Base-by-base conservation (phyloP, 2,888 invertebrate genomes). In the Frankliniella intonsa region DNA sequence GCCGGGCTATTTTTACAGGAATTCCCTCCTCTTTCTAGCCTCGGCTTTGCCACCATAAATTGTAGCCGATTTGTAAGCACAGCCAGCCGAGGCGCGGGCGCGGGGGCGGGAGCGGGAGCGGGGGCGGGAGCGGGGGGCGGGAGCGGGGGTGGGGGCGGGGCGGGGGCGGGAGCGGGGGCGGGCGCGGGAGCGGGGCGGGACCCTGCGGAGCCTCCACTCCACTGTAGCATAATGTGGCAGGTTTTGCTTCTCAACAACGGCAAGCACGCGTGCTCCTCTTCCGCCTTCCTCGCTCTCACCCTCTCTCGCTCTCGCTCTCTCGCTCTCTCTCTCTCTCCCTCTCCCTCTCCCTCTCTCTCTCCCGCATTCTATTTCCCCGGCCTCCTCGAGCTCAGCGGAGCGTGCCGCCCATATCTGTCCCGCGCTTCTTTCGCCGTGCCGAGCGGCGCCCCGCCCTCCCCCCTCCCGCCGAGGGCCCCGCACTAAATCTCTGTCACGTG, bases 191-290 rank as follows among this genome's bases (percentile, higher is more conserved):
- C 55, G 9, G 62, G 3, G 38, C 38, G 38, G 38, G 38, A 2
- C 62, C 62, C 14, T 62, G 62, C 62, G 19, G 14, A 19, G 62
- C 62, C 17, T 62, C 62, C 25, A 25, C 22, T 19, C 17, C 25
- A 25, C 22, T 76, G 69, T 76, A 76, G 69, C 69, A 76, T 25
- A 76, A 76, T 76, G 69, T 76, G 69, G 69, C 69, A 76, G 69
- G 69, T 62, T 38, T 62, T 17, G 62, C 62, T n/a, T 62, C 62
- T 62, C 62, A 62, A 62, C 19, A 19, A 62, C 62, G n/a, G 62
- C 14, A 12, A 10, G 55, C 62, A 17, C 14, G 62, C 38, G 38
- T 38, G 38, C 38, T 38, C 38, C 38, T n/a, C n/a, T 38, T 38
- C 38, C 38, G n/a, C 17, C 14, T n/a, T 62, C 55, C 55, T 8